phyloP scores from a whole-genome alignment of 2,888 invertebrate species.

The Napeogenes sylphis region DNA sequence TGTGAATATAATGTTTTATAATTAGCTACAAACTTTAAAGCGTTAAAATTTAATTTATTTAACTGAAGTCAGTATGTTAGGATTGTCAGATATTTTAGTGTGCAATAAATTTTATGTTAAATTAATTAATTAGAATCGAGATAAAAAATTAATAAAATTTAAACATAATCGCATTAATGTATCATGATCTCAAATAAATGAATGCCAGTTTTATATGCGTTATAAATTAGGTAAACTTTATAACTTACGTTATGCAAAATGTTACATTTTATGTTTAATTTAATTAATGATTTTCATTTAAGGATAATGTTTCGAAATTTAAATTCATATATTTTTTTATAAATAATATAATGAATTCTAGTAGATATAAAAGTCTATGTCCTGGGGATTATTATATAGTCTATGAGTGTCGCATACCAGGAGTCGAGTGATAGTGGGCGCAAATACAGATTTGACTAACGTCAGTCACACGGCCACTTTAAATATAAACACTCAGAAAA shows the following conservation, averaged over 20 bases:
- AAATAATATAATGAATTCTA: conserved; percentile 38
- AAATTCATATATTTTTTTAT: background rate
- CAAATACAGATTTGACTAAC: conserved; percentile 63
- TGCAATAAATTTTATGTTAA: background rate
- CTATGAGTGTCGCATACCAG: conserved; percentile 66
- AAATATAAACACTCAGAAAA: conserved; percentile 14
- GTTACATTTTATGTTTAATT: conserved; percentile 1
- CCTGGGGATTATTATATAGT: conserved; percentile 52
- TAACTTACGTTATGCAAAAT: background rate
- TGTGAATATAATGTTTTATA: background rate
- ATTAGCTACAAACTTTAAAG: background rate
- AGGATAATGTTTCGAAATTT: too few relatives aligned
- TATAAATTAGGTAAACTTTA: background rate
- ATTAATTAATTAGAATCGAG: conserved; percentile 2
- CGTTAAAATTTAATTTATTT: background rate
- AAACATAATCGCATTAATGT: background rate
- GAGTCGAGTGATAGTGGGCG: conserved; percentile 59
- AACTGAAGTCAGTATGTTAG: too few relatives aligned
- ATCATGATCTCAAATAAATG: background rate
- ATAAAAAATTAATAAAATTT: background rate
- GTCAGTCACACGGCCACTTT: conserved; percentile 50
- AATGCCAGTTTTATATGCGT: background rate
- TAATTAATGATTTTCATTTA: background rate
- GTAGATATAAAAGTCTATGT: conserved; percentile 48
- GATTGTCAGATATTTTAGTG: background rate